phyloP scores from a whole-genome alignment of 2,888 invertebrate species.

The Parascotia fuliginaria region DNA sequence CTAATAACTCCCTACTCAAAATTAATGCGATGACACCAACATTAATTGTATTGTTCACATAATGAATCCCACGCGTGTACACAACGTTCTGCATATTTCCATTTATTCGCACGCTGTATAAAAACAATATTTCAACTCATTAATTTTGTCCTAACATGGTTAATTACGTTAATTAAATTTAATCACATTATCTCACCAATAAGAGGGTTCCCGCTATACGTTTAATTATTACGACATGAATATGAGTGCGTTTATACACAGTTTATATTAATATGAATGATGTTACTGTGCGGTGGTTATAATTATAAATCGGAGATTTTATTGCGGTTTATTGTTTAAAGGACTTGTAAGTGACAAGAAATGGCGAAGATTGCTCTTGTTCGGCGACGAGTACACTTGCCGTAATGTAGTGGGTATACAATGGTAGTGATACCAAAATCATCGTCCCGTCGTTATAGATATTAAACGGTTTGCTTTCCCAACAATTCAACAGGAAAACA shows the following conservation, averaged over 20 bases:
- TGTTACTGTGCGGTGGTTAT: conserved; percentile 1
- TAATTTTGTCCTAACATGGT: conserved; percentile 36
- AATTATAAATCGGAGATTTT: not conserved
- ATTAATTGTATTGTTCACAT: conserved; percentile 16
- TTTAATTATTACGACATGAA: conserved; percentile 45
- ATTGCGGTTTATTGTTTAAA: no score
- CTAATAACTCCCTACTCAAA: not conserved
- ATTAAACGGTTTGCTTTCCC: no score
- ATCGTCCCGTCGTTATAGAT: no score
- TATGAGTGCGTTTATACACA: conserved; percentile 14
- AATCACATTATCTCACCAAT: conserved; percentile 50
- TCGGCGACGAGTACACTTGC: no score
- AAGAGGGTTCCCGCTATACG: conserved; percentile 41
- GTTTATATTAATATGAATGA: conserved; percentile 24
- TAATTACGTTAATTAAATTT: conserved; percentile 56
- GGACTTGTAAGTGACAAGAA: no score
- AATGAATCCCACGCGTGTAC: conserved; percentile 13
- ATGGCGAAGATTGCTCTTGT: no score
- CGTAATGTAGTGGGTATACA: no score
- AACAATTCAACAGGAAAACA: no score
- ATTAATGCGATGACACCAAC: conserved; percentile 1
- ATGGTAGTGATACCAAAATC: no score
- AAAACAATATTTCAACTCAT: conserved; percentile 35
- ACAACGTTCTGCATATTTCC: conserved; percentile 11
- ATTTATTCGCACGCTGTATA: conserved; percentile 13